Percentiles rank a stretch among this genome's conserved stretches.
These are phyloP conservation scores for Acanthurus leucopareius DNA, from an alignment of 2,797 vertebrate species.

Conservation along the genomic window DNA sequence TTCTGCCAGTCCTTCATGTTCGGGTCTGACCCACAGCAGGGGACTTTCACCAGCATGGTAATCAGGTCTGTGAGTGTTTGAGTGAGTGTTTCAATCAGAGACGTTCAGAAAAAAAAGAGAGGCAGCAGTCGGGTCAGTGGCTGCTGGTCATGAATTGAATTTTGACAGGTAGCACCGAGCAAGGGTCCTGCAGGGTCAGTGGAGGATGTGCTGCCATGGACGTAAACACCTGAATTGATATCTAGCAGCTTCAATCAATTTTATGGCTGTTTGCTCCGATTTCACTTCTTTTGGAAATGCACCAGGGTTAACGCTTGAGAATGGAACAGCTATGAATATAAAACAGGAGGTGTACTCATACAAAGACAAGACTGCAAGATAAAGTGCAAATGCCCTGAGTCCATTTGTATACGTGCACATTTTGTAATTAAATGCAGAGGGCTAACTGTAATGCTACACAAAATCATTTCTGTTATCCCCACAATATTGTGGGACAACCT, in stretches of 20 bases:
- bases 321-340: conserved; percentile 78
- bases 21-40: conserved; percentile 88
- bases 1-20: conserved; percentile 82
- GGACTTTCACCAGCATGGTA: conserved; percentile 73
- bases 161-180: conserved; percentile 79
- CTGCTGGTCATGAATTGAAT: conserved; percentile 75
- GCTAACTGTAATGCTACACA: conserved; percentile 9
- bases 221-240: conserved; percentile 75
- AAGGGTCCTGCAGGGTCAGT: conserved; percentile 79
- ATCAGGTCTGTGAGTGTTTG: conserved; percentile 64
- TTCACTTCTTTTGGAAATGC: conserved; percentile 72
- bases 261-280: conserved; percentile 76
- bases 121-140: conserved; percentile 70
- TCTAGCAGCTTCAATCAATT: conserved; percentile 77
- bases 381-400: not conserved
- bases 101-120: conserved; percentile 41
- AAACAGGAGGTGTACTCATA: conserved; percentile 55
- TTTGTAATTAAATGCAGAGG: conserved; percentile 40
- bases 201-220: conserved; percentile 69
- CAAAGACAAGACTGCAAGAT: conserved; percentile 33
- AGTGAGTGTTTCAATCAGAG: conserved; percentile 79
- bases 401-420: conserved; percentile 36
- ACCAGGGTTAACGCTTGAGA: conserved; percentile 62
- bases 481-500: conserved; percentile 52
- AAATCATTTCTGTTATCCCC: conserved; percentile 18